Conservation (phyloP, 2,113 vertebrate species). For the Meles meles region DNA sequence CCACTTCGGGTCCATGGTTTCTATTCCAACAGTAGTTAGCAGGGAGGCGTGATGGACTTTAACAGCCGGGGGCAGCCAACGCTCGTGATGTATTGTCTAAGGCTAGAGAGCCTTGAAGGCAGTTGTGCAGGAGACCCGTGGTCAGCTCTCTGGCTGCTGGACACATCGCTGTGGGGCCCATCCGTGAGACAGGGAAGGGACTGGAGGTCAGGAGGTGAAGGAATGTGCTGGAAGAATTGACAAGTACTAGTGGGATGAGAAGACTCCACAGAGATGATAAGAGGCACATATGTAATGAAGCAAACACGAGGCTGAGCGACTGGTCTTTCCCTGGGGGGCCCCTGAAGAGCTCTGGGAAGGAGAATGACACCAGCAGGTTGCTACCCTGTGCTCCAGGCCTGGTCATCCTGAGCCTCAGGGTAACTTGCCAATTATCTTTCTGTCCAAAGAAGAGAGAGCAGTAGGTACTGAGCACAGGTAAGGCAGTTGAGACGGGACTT, state of each 20-base stretch:
- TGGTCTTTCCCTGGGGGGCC: neutral
- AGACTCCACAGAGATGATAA: neutral
- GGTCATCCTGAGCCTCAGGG: neutral
- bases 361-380: neutral
- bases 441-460: neutral
- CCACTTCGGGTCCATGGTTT: neutral
- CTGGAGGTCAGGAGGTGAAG: no score
- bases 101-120: neutral
- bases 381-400: no score
- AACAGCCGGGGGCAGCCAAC: neutral
- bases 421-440: neutral
- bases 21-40: neutral
- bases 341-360: neutral
- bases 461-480: accelerated
- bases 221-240: neutral
- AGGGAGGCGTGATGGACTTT: neutral
- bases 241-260: neutral
- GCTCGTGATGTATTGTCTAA: neutral
- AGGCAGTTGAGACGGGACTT: no score
- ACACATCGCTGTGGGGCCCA: no score
- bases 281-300: neutral
- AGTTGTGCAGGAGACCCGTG: accelerated
- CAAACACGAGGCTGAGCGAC: accelerated
- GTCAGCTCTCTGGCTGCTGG: neutral
- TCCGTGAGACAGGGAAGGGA: neutral